Evolutionary conservation across 2,888 invertebrate species (phyloP).

Genomic region (Crematogaster levior): DNA sequence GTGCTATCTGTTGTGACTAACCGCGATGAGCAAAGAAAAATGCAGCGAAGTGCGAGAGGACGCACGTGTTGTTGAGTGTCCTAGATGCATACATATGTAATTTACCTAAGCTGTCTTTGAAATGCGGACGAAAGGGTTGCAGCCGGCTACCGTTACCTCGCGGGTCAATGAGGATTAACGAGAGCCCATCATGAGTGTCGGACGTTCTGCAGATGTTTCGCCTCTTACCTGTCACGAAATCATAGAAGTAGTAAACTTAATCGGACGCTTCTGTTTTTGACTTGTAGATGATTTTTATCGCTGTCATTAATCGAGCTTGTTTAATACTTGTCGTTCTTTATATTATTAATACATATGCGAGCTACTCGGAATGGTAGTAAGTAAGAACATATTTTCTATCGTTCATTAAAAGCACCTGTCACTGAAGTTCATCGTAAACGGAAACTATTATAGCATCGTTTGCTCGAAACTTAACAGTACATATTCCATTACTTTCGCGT

Average conservation of each 20-base stretch:
- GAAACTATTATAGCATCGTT: constrained; percentile 37
- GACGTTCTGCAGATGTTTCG: constrained; percentile 41
- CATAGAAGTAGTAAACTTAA: constrained; percentile 9
- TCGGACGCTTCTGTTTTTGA: constrained; percentile 22
- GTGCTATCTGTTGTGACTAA: background rate
- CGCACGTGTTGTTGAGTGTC: constrained; percentile 31
- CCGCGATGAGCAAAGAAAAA: background rate
- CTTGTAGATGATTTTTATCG: constrained; percentile 15
- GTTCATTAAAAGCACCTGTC: constrained; percentile 18
- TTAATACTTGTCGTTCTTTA: constrained; percentile 21
- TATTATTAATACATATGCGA: background rate
- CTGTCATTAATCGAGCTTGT: constrained; percentile 7
- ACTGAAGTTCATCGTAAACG: constrained; percentile 34
- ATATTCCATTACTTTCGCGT: constrained; percentile 43
- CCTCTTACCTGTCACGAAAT: constrained; percentile 14
- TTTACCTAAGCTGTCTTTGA: constrained; percentile 28
- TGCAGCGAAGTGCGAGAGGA: background rate
- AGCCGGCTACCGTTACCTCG: constrained; percentile 33
- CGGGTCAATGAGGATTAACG: constrained; percentile 47
- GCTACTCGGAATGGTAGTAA: background rate
- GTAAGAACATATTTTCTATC: constrained; percentile 3
- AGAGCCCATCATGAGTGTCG: constrained; percentile 10
- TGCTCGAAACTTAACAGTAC: constrained; percentile 38
- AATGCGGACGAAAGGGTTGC: constrained; percentile 43
- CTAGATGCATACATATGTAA: constrained; percentile 27